Base-by-base conservation (phyloP, 2,888 invertebrate genomes). In the Tiliacea aurago region DNA sequence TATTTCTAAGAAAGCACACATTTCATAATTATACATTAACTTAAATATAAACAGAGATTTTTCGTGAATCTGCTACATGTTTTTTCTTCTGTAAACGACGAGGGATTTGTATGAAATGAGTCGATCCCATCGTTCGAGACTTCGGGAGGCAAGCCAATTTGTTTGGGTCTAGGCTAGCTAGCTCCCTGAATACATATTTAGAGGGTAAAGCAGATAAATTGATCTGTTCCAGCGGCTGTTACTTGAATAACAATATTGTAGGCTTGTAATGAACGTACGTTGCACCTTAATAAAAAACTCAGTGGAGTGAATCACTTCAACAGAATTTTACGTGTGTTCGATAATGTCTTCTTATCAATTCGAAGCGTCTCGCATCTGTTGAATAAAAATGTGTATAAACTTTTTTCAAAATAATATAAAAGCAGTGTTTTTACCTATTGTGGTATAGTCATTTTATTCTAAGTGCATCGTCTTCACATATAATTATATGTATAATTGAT, bases 181-280 rank as follows among this genome's bases (percentile, higher is more conserved):
- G 62, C 59, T 56, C 43, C 70, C 58, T 70, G 61, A 71, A 81
- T 62, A 74, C 41, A 81, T 81, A 66, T 84, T 68, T 71, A 73
- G 49, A 76, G 45, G 58, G 63, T 78, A 76, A 79, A 73, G 41
- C 33, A 79, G 73, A 82, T 68, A 84, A 79, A 84, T 84, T 79
- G 82, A 71, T 70, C 58, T 78, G 73, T 73, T 59, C 56, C 49
- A 71, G 2, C 43, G 58, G 63, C 65, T 84, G 84, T 81, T 84
- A 63, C 84, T 76, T 68, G 74, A 84, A 84, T 77, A 77, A 67
- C 53, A 77, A 84, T 68, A 53, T 23, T 56, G 59, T 62, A 55
- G 58, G 47, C 51, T n/a, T 53, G 63, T 74, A 62, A 62, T 53
- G n/a, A 64, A 51, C 15, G 20, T 59, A 55, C n/a, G n/a, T 58